A percentile compares a stretch with the other conserved stretches of the same genome.
Evolutionary conservation across 2,797 vertebrate genomes (phyloP).

Genomic region (Coendou prehensilis): DNA sequence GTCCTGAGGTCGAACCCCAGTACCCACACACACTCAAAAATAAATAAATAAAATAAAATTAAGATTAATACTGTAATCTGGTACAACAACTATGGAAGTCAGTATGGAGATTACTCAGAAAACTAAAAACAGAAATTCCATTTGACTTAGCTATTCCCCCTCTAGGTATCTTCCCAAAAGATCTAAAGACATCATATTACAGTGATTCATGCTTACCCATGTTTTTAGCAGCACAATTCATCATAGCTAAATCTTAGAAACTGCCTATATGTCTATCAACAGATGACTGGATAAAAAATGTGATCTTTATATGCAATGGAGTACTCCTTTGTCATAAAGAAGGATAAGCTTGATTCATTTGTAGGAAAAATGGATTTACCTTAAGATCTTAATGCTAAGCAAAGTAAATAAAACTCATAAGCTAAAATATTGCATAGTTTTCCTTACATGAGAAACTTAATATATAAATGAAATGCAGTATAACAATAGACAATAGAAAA

Average conservation of each 20-base stretch:
- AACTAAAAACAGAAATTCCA: background rate
- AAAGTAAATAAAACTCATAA: background rate
- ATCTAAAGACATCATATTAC: background rate
- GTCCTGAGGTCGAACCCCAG: too few relatives aligned
- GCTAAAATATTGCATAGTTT: background rate
- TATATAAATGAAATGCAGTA: background rate
- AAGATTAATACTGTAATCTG: background rate
- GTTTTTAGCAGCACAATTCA: background rate
- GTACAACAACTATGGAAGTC: background rate
- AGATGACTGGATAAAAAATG: background rate
- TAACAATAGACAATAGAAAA: background rate
- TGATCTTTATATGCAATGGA: background rate
- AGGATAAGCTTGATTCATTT: background rate
- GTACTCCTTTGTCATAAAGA: background rate
- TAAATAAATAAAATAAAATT: background rate
- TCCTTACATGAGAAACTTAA: background rate
- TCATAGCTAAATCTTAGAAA: background rate
- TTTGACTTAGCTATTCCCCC: background rate
- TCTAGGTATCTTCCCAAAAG: background rate
- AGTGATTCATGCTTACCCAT: background rate
- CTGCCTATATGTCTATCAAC: background rate
- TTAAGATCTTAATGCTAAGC: background rate
- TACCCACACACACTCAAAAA: too few relatives aligned
- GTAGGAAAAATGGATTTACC: background rate
- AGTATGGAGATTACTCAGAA: background rate